Evolutionary conservation across 2,113 vertebrate genomes (phyloP).

Genomic region (Gallinago undulata): DNA sequence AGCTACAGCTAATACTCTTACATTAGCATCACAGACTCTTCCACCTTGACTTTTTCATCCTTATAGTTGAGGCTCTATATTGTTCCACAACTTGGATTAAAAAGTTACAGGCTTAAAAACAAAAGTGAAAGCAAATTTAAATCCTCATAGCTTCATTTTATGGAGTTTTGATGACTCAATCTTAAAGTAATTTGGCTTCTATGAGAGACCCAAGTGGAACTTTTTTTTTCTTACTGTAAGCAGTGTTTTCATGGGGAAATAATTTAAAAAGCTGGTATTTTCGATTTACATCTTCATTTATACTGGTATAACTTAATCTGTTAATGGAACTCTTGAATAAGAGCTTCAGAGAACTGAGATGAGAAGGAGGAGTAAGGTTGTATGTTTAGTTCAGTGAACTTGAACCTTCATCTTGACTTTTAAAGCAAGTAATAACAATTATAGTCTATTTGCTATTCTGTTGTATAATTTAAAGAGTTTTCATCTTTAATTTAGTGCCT

Average conservation of each 20-base stretch:
- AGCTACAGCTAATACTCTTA: background rate
- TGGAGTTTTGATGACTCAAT: background rate
- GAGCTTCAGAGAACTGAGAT: background rate
- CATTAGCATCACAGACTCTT: background rate
- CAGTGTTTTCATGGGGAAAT: background rate
- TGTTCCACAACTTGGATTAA: background rate
- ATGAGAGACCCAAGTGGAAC: background rate
- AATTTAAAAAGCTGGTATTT: background rate
- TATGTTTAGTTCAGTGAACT: background rate
- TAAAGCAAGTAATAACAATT: background rate
- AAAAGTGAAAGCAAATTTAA: background rate
- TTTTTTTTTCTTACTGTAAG: background rate
- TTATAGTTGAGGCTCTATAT: background rate
- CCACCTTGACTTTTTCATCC: background rate
- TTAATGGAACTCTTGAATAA: background rate
- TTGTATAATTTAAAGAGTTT: background rate
- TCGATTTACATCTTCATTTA: background rate
- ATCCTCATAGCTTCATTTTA: background rate
- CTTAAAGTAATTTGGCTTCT: background rate
- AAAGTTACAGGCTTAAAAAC: background rate
- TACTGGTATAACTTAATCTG: background rate
- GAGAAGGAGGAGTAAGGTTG: background rate
- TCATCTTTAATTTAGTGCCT: background rate
- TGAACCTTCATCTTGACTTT: background rate
- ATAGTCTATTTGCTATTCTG: background rate